These are phyloP conservation scores for Boloria selene DNA, from an alignment of 2,888 invertebrate species.

Conservation along the genomic window DNA sequence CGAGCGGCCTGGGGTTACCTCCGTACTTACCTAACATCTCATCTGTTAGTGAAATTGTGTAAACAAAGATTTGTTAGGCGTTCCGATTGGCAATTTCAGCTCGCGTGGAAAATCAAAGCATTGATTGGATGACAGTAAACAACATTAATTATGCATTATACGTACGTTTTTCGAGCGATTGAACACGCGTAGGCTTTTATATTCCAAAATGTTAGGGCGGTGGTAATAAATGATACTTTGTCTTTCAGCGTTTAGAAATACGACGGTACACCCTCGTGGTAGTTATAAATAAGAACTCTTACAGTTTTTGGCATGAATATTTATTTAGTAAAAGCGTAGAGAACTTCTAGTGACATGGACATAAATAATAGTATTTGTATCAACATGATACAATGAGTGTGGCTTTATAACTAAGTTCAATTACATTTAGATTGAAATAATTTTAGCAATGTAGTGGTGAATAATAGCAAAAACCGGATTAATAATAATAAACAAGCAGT, in stretches of 20 bases:
- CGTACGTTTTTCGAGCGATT: constrained; percentile 20
- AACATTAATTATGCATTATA: constrained; percentile 22
- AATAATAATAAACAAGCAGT: too few relatives aligned
- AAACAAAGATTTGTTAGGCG: constrained; percentile 11
- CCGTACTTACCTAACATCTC: too few relatives aligned
- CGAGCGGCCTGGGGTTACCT: too few relatives aligned
- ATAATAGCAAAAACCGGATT: too few relatives aligned
- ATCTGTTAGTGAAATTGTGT: background rate
- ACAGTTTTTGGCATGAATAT: too few relatives aligned
- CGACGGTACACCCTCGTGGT: too few relatives aligned
- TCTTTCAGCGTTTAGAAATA: background rate
- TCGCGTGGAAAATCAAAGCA: constrained; percentile 29
- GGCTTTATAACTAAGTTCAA: too few relatives aligned
- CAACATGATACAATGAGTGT: too few relatives aligned
- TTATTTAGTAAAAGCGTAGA: background rate
- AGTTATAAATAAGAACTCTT: too few relatives aligned
- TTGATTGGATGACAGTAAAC: constrained; percentile 26
- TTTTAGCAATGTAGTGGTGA: too few relatives aligned
- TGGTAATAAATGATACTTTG: background rate
- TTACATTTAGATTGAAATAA: too few relatives aligned
- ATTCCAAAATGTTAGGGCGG: constrained; percentile 9
- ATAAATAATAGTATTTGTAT: background rate
- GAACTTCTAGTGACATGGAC: background rate
- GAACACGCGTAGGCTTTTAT: constrained; percentile 20
- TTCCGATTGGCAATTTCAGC: constrained; percentile 20